Conservation (phyloP, 2,113 vertebrate species). For the Orientallactaga bullata region DNA sequence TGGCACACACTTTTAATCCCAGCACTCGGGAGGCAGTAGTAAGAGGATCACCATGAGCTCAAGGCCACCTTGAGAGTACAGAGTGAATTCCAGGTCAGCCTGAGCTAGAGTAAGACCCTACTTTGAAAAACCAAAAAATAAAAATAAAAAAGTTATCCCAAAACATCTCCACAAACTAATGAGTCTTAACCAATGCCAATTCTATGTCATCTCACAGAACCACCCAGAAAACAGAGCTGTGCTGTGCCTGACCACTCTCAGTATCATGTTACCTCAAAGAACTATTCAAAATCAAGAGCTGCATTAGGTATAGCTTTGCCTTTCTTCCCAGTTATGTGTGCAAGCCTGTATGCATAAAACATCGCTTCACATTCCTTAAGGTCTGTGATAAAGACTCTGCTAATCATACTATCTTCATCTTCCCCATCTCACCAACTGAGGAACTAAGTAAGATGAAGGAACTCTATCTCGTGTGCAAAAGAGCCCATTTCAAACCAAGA, state of each 20-base stretch:
- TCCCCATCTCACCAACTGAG: neutral
- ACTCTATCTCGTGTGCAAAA: neutral
- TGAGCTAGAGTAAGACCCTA: no score
- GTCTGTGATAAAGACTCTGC: neutral
- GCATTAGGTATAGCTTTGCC: no score
- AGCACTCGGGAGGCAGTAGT: no score
- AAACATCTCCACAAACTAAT: neutral
- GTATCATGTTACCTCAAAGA: no score
- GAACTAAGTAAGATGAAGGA: neutral
- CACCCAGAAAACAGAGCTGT: neutral
- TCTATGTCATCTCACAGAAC: neutral
- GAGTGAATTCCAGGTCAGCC: no score
- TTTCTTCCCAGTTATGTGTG: neutral
- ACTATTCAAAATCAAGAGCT: no score
- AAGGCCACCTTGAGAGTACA: no score
- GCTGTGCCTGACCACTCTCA: no score
- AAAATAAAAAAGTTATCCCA: neutral
- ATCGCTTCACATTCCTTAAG: neutral
- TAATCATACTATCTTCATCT: no score
- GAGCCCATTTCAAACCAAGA: neutral
- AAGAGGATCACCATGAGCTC: no score
- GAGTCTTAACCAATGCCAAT: neutral
- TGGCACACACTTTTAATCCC: no score
- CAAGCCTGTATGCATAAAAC: neutral
- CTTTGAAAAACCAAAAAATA: no score